These are phyloP conservation scores for Euthynnus affinis DNA, from an alignment of 2,797 vertebrate species.

Conservation along the genomic window DNA sequence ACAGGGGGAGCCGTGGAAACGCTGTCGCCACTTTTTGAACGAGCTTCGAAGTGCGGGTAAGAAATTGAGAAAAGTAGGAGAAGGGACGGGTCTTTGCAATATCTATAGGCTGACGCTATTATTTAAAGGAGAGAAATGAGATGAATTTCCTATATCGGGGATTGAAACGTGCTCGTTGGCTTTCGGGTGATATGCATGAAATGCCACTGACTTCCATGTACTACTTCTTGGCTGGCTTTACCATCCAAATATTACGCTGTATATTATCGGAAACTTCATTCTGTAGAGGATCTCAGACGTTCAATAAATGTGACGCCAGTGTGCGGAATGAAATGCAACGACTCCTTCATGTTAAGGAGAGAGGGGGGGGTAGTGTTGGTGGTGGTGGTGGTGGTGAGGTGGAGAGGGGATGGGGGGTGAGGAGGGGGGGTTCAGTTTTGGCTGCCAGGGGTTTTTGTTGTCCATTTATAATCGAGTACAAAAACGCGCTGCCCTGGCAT, in stretches of 20 bases:
- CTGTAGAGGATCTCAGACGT: slow-evolving; percentile 38
- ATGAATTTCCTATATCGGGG: slow-evolving; percentile 36
- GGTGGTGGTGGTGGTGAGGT: too few species aligned
- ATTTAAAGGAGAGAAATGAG: slow-evolving; percentile 53
- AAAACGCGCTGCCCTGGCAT: slow-evolving; percentile 79
- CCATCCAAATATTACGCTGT: slow-evolving; percentile 43
- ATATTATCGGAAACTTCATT: slow-evolving; percentile 71
- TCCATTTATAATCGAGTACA: slow-evolving; percentile 67
- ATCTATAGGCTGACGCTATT: slow-evolving; percentile 58
- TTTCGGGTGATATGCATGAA: slow-evolving; percentile 59
- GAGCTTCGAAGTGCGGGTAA: slow-evolving; percentile 88
- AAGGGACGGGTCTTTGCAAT: slow-evolving; percentile 76
- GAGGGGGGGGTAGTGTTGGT: neutral
- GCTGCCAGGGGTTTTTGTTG: slow-evolving; percentile 59
- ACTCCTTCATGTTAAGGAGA: slow-evolving; percentile 36
- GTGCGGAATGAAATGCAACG: slow-evolving; percentile 44
- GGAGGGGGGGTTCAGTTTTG: slow-evolving; percentile 48
- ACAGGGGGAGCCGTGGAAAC: slow-evolving; percentile 80
- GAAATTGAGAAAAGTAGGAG: slow-evolving; percentile 77
- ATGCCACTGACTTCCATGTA: slow-evolving; percentile 75
- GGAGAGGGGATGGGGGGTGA: neutral
- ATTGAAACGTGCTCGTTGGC: slow-evolving; percentile 52
- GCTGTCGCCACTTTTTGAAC: slow-evolving; percentile 81
- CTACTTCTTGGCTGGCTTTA: slow-evolving; percentile 61
- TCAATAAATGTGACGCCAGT: slow-evolving; percentile 58